Evolutionary conservation across 2,888 invertebrate species (phyloP).

Genomic region (Andrena camellia): DNA sequence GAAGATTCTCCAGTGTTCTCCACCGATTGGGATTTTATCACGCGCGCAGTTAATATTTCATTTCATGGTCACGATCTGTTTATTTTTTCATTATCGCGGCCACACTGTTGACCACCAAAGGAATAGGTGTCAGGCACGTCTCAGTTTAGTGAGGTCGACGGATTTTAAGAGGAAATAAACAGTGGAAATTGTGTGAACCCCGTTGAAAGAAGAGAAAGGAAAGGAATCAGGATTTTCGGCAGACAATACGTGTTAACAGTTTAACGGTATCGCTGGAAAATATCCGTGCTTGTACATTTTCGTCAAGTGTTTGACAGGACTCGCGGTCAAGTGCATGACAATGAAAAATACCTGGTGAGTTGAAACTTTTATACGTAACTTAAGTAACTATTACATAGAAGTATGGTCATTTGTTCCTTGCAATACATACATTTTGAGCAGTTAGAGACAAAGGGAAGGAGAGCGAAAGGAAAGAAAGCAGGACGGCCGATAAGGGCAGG

Average conservation of each 20-base stretch:
- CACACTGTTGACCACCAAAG: slow-evolving; percentile 55
- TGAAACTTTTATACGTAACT: slow-evolving; percentile 31
- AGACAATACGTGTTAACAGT: slow-evolving; percentile 52
- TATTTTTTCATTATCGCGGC: slow-evolving; percentile 45
- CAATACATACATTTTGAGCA: slow-evolving; percentile 34
- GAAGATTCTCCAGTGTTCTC: slow-evolving; percentile 24
- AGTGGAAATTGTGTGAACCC: slow-evolving; percentile 13
- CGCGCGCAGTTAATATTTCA: slow-evolving; percentile 46
- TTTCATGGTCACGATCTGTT: slow-evolving; percentile 71
- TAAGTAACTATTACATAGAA: neutral
- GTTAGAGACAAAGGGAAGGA: slow-evolving; percentile 47
- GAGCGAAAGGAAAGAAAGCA: slow-evolving; percentile 45
- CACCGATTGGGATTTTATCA: slow-evolving; percentile 14
- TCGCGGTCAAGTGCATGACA: slow-evolving; percentile 21
- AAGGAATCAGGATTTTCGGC: slow-evolving; percentile 16
- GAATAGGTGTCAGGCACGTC: slow-evolving; percentile 49
- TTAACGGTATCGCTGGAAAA: slow-evolving; percentile 31
- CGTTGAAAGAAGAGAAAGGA: neutral
- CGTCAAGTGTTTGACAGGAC: slow-evolving; percentile 45
- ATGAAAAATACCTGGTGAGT: slow-evolving; percentile 60
- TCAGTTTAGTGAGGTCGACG: neutral
- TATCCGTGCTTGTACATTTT: slow-evolving; percentile 27
- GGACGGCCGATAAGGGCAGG: neutral
- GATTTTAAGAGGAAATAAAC: slow-evolving; percentile 9
- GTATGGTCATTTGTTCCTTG: slow-evolving; percentile 29